Conservation (phyloP, 2,113 vertebrate genomes). For the Macquaria australasica region DNA sequence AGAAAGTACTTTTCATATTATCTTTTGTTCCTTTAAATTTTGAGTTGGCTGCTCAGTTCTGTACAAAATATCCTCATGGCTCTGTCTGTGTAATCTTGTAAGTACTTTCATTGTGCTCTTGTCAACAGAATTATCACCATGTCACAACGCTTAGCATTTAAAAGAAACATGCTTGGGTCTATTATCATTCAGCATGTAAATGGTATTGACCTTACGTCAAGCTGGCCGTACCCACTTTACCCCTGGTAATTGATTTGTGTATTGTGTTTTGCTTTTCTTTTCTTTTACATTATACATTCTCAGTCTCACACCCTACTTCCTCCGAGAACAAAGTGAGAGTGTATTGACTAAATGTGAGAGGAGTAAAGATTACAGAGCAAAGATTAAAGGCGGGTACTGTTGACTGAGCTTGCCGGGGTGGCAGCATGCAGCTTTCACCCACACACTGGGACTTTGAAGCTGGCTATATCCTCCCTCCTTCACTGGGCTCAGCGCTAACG, state of each 20-base stretch:
- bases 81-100: slow-evolving; percentile 18
- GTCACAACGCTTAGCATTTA: slow-evolving; percentile 50
- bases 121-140: slow-evolving; percentile 47
- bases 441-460: slow-evolving; percentile 77
- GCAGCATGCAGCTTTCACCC: slow-evolving; percentile 75
- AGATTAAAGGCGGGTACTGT: slow-evolving; percentile 82
- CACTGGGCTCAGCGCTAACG: slow-evolving; percentile 60
- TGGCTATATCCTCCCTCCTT: slow-evolving; percentile 45
- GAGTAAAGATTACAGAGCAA: slow-evolving; percentile 75
- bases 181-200: slow-evolving; percentile 64
- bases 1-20: neutral
- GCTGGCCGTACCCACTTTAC: slow-evolving; percentile 37
- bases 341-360: slow-evolving; percentile 78
- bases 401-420: slow-evolving; percentile 74
- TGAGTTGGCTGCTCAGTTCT: neutral
- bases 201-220: slow-evolving; percentile 57
- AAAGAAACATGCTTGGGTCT: slow-evolving; percentile 50
- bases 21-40: slow-evolving; percentile 15
- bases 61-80: slow-evolving; percentile 1
- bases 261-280: slow-evolving; percentile 59
- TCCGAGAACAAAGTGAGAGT: slow-evolving; percentile 77
- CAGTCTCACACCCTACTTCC: slow-evolving; percentile 63
- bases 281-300: slow-evolving; percentile 66
- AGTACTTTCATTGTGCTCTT: slow-evolving; percentile 34
- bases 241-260: slow-evolving; percentile 60